These are phyloP conservation scores for Andrena camellia DNA, from an alignment of 2,888 invertebrate genomes.

Conservation along the genomic window DNA sequence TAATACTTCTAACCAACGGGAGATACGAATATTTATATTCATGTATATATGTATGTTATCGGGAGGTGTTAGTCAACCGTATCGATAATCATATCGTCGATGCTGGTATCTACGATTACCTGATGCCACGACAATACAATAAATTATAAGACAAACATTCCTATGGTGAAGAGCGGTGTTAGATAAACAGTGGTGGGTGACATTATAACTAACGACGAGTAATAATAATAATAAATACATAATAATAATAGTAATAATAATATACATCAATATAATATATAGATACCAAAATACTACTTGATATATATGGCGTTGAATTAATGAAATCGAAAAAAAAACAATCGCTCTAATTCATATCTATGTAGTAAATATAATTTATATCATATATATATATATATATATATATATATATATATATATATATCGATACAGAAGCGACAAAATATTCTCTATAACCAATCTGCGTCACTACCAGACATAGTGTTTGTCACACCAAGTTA, in stretches of 20 bases:
- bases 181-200: conserved; percentile 39
- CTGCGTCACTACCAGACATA: conserved; percentile 64
- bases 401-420: background rate
- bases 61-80: conserved; percentile 30
- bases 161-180: conserved; percentile 50
- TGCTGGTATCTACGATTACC: conserved; percentile 44
- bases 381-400: conserved; percentile 3
- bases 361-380: conserved; percentile 11
- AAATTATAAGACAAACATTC: conserved; percentile 58
- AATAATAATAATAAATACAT: conserved; percentile 29
- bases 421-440: conserved; percentile 57
- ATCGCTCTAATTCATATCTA: conserved; percentile 48
- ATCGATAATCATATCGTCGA: conserved; percentile 28
- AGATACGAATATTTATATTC: background rate
- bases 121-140: conserved; percentile 50
- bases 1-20: conserved; percentile 34
- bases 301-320: conserved; percentile 47
- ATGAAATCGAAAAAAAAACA: conserved; percentile 48
- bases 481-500: conserved; percentile 58
- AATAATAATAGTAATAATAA: conserved; percentile 30
- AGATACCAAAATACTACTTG: conserved; percentile 44
- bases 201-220: conserved; percentile 47
- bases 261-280: conserved; percentile 41
- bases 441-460: conserved; percentile 55
- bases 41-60: background rate